Percentiles rank a stretch among this genome's conserved stretches.
phyloP scores from a whole-genome alignment of 2,888 invertebrate species.

The Cosmopolites sordidus region DNA sequence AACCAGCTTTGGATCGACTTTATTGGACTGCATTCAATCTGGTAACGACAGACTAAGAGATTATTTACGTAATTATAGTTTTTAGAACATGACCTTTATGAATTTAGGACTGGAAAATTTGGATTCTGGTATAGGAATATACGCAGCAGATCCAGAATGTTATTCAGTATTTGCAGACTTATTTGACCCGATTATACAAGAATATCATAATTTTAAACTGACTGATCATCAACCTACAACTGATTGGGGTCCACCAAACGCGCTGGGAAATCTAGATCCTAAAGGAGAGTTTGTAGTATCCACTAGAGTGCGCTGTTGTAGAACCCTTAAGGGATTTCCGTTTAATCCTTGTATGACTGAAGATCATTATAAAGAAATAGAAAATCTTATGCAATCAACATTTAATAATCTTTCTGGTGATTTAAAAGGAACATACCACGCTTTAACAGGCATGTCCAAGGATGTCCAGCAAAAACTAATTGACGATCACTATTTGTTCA shows the following conservation, averaged over 20 bases:
- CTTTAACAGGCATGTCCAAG: constrained; percentile 89
- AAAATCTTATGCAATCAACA: constrained; percentile 49
- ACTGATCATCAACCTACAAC: constrained; percentile 57
- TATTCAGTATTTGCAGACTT: constrained; percentile 61
- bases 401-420: constrained; percentile 54
- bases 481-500: constrained; percentile 95
- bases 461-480: constrained; percentile 90
- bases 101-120: constrained; percentile 58
- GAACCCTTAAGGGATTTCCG: constrained; percentile 58
- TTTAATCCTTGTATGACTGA: constrained; percentile 66
- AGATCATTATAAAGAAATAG: constrained; percentile 60
- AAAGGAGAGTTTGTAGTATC: constrained; percentile 57
- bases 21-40: constrained; percentile 62
- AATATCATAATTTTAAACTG: constrained; percentile 60
- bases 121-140: constrained; percentile 62
- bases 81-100: background rate
- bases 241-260: constrained; percentile 58
- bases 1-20: constrained; percentile 57
- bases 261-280: constrained; percentile 58
- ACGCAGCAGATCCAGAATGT: constrained; percentile 66
- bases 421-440: constrained; percentile 87
- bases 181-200: constrained; percentile 65
- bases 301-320: constrained; percentile 63
- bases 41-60: constrained; percentile 45
- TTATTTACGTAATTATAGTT: background rate